phyloP scores from a whole-genome alignment of 1,140 invertebrate species.

The Harlomillsia oculata region DNA sequence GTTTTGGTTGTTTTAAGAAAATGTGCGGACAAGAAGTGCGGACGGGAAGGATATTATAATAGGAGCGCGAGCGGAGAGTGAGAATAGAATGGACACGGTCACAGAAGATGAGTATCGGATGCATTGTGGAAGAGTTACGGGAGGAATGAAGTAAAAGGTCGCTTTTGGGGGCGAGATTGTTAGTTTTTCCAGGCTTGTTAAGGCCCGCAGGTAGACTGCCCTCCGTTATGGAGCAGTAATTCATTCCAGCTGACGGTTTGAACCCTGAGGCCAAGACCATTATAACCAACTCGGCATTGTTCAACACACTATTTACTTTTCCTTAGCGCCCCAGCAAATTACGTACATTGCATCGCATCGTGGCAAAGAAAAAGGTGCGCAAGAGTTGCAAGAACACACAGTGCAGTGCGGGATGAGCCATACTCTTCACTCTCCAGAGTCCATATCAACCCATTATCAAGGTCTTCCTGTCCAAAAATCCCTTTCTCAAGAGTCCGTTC shows the following conservation, averaged over 20 bases:
- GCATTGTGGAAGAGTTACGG: conserved; percentile 19
- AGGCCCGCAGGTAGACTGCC: conserved; percentile 32
- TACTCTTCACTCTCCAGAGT: background rate
- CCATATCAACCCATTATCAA: background rate
- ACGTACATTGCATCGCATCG: conserved; percentile 22
- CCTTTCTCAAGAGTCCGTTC: too few relatives aligned
- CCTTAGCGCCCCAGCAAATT: conserved; percentile 31
- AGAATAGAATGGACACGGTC: conserved; percentile 5
- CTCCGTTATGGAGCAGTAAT: conserved; percentile 36
- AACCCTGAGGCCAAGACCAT: conserved; percentile 23
- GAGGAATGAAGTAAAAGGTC: conserved; percentile 29
- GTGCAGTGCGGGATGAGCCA: background rate
- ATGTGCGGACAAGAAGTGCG: conserved; percentile 4
- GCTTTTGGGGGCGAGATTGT: conserved; percentile 35
- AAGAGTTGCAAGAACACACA: background rate
- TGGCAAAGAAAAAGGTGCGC: background rate
- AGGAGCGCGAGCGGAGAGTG: conserved; percentile 9
- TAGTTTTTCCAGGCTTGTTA: conserved; percentile 37
- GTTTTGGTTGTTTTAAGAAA: conserved; percentile 6
- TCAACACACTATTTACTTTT: conserved; percentile 34
- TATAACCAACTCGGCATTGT: conserved; percentile 30
- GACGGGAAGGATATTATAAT: conserved; percentile 4
- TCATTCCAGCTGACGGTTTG: conserved; percentile 36
- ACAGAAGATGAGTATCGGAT: conserved; percentile 13
- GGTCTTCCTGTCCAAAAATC: background rate